phyloP scores from a whole-genome alignment of 2,113 vertebrate species.

The Oreochromis niloticus region DNA sequence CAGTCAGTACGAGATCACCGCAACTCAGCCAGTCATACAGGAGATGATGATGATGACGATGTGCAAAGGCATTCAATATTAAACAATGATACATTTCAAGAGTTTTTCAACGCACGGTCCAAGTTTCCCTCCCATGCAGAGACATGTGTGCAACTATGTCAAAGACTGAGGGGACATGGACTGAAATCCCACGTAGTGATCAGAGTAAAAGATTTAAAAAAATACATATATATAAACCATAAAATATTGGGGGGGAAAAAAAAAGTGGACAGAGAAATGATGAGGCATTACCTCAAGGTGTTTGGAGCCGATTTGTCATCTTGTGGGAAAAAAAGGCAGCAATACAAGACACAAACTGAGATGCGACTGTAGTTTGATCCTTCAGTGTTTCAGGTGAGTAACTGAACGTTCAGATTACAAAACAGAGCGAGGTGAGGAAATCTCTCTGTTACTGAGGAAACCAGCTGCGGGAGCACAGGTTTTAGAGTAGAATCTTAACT shows the following conservation, averaged over 20 bases:
- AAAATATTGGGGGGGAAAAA: not conserved
- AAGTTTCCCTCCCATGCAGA: not conserved
- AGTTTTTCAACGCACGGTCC: conserved; percentile 29
- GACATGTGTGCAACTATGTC: not conserved
- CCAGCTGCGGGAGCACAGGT: not conserved
- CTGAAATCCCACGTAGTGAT: not conserved
- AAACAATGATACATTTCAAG: conserved; percentile 42
- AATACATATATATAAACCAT: not conserved
- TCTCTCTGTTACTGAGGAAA: not conserved
- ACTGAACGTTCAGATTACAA: not conserved
- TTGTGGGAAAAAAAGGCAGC: not conserved
- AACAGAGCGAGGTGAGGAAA: not conserved
- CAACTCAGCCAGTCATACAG: conserved; percentile 37
- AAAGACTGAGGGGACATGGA: not conserved
- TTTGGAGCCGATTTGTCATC: not conserved
- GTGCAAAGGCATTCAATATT: conserved; percentile 64
- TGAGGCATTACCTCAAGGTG: conserved; percentile 11
- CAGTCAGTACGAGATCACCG: conserved; percentile 11
- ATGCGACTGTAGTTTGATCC: not conserved
- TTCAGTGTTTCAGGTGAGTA: not conserved
- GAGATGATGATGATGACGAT: conserved; percentile 45
- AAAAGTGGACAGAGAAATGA: not conserved
- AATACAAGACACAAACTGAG: not conserved
- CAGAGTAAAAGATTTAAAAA: not conserved
- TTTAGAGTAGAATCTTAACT: not conserved